Conservation (phyloP, 2,113 vertebrate genomes). For the Pelobates fuscus region DNA sequence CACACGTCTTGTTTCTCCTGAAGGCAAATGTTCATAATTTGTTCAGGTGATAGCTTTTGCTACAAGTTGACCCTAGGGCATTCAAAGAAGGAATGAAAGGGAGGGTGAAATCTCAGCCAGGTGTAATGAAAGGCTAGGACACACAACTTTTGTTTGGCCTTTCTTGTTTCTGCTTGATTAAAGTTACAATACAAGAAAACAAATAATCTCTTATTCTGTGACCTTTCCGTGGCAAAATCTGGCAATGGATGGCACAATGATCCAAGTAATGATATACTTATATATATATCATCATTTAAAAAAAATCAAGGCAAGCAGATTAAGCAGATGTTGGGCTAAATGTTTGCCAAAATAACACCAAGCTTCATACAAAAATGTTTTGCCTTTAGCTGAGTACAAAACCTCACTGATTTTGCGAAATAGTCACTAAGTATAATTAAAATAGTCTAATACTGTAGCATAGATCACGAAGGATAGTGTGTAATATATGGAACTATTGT, state of each 20-base stretch:
- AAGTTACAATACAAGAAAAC: constrained; percentile 19
- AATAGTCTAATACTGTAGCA: no score
- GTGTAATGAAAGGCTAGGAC: not conserved
- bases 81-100: not conserved
- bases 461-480: not conserved
- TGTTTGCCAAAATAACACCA: not conserved
- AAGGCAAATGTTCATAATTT: constrained; percentile 21
- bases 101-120: constrained; percentile 23
- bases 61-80: not conserved
- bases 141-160: constrained; percentile 16
- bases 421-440: no score
- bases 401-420: no score
- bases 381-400: no score
- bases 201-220: not conserved
- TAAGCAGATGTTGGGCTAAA: not conserved
- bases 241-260: constrained; percentile 25
- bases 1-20: not conserved
- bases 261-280: not conserved
- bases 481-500: not conserved
- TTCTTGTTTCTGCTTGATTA: not conserved
- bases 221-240: constrained; percentile 9
- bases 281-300: not conserved
- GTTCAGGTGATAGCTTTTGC: constrained; percentile 44
- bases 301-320: no score
- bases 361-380: no score